A percentile compares a stretch with the other conserved stretches of the same genome.
Evolutionary conservation across 1,140 invertebrate genomes (phyloP).

Genomic region (Megalopta genalis): DNA sequence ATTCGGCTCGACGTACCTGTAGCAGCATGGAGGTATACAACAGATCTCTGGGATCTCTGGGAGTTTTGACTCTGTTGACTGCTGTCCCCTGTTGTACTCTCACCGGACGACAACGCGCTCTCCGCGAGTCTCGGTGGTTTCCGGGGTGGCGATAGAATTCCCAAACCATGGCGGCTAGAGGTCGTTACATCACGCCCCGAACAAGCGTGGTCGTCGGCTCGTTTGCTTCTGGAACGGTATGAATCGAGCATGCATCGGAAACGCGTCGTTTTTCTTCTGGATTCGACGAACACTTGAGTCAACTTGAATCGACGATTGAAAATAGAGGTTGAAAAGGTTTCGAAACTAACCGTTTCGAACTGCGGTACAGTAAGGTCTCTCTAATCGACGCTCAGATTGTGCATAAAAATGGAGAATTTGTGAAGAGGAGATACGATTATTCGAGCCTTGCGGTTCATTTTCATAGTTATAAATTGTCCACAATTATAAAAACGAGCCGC

Average conservation of each 20-base stretch:
- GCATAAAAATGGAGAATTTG: no score
- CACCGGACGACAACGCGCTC: constrained; percentile 77
- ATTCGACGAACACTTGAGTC: no score
- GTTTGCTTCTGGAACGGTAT: constrained; percentile 72
- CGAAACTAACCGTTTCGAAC: no score
- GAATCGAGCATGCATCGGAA: neutral
- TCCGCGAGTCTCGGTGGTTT: constrained; percentile 75
- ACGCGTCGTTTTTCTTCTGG: no score
- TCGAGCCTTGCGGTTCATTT: no score
- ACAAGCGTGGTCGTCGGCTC: constrained; percentile 71
- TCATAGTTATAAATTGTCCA: no score
- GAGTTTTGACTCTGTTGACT: constrained; percentile 90
- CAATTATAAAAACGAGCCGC: no score
- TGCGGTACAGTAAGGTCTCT: no score
- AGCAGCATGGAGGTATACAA: constrained; percentile 89
- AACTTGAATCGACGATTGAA: no score
- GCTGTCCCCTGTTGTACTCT: constrained; percentile 82
- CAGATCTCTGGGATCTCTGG: constrained; percentile 88
- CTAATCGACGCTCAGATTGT: no score
- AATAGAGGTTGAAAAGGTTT: no score
- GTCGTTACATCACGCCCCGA: constrained; percentile 73
- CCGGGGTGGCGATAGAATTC: constrained; percentile 69
- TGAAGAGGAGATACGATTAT: no score
- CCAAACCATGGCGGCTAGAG: constrained; percentile 71
- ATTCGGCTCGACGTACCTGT: constrained; percentile 80